Evolutionary conservation across 2,888 invertebrate species (phyloP), one percentile per base, ranked within the genome.

Genomic region (Andrena fulva): DNA sequence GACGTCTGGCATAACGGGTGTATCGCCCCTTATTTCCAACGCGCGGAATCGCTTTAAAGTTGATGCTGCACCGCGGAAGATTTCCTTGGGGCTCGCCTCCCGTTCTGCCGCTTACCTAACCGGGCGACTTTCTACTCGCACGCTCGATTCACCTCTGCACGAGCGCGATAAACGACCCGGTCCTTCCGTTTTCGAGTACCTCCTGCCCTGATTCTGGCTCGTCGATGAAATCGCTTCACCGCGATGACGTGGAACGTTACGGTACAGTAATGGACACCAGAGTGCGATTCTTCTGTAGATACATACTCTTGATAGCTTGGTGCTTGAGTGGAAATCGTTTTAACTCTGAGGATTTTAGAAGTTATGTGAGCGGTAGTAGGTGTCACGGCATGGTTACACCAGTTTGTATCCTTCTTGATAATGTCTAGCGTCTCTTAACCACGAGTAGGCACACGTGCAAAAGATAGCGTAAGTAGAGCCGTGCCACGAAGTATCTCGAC

Each of bases 11-110:
- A 56, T 69, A 77, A 79, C 81, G 64, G 68, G 60, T 69, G 68
- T 69, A 66, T 81, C 64, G 64, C 52, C 70, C 33, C 69, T 70
- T 73, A 74, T 79, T 81, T 81, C 54, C 64, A 66, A 59, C 79
- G 42, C 42, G 42, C 59, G 67, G 35, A 76, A 35, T 56, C 33
- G 69, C 29, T 52, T 66, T 33, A 81, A 67, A 69, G 73, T 52
- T 31, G 72, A 52, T 67, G 63, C 27, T 66, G 10, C 29, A 27
- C 7, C 10, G 31, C 62, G 31, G 69, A 81, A 66, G 79, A 79
- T 66, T 73, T 69, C 69, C 81, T 68, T 60, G 56, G 71, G 77
- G 59, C 33, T 54, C 56, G 60, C 31, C 6, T 5, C 62, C 33
- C 12, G 48, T 59, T 20, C 2, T 52, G 27, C n/a, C 4, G 66